phyloP scores from a whole-genome alignment of 2,797 vertebrate species.

The Perodicticus potto region DNA sequence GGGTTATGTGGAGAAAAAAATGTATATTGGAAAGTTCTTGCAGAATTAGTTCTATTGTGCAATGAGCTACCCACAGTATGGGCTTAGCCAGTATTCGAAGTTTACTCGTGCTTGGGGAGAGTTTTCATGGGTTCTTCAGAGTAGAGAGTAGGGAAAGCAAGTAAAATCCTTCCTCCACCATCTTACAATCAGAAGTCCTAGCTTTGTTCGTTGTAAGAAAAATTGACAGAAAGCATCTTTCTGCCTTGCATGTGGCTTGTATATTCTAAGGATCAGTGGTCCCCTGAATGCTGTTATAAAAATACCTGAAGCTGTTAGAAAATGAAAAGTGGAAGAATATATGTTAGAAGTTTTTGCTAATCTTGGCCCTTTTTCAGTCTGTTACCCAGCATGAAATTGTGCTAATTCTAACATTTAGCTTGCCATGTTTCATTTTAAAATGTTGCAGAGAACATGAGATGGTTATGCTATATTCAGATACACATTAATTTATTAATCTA shows the following conservation, averaged over 20 bases:
- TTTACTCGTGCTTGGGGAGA: not conserved
- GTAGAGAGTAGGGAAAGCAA: not conserved
- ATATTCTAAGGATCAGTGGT: not conserved
- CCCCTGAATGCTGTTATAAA: not conserved
- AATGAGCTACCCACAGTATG: not conserved
- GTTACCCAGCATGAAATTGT: not conserved
- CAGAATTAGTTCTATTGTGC: not conserved
- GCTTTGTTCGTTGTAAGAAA: conserved; percentile 40
- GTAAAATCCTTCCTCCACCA: not conserved
- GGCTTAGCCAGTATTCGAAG: not conserved
- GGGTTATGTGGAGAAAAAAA: not conserved
- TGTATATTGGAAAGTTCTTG: not conserved
- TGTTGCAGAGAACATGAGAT: not conserved
- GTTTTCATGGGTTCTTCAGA: conserved; percentile 21
- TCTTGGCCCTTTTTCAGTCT: not conserved
- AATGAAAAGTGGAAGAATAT: not conserved
- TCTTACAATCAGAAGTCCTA: not conserved
- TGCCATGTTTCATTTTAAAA: conserved; percentile 2
- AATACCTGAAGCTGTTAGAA: not conserved
- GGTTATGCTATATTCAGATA: not conserved
- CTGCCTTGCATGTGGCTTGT: not conserved
- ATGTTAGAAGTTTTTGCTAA: not conserved
- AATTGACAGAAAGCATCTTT: not conserved
- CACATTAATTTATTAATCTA: not conserved
- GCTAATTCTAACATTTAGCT: conserved; percentile 28